A percentile compares a stretch with the other conserved stretches of the same genome.
These are phyloP conservation scores for Porites australiensis DNA, from an alignment of 64 coral and sea anemone species.

Conservation along the genomic window DNA sequence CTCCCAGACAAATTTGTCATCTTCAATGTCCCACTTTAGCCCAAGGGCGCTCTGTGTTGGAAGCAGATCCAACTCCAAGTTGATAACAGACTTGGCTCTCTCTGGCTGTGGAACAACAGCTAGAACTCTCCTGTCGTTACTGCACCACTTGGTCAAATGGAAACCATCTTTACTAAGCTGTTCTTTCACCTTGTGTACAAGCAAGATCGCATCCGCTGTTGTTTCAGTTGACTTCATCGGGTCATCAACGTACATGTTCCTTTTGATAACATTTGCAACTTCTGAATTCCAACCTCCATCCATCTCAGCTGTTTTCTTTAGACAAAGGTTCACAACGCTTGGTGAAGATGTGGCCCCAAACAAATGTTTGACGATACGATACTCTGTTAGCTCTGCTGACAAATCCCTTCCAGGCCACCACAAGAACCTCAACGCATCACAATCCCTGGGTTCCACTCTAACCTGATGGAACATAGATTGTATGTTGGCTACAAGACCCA, in stretches of 20 bases:
- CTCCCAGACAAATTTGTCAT: constrained; percentile 73
- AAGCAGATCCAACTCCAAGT: not conserved
- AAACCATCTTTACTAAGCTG: constrained; percentile 48
- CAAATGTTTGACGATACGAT: constrained; percentile 7
- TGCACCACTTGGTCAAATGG: constrained; percentile 59
- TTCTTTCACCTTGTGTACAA: not conserved
- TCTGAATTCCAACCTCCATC: not conserved
- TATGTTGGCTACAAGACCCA: constrained; percentile 19
- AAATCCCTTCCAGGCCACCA: constrained; percentile 4
- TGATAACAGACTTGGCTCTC: constrained; percentile 53
- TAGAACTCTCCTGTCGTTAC: constrained; percentile 32
- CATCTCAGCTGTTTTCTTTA: constrained; percentile 43
- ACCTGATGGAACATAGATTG: constrained; percentile 32
- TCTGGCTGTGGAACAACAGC: constrained; percentile 34
- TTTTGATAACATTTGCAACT: constrained; percentile 16
- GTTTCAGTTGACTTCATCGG: constrained; percentile 42
- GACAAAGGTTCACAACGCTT: constrained; percentile 16
- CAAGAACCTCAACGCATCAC: constrained; percentile 38
- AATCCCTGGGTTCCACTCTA: constrained; percentile 10
- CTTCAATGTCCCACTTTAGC: constrained; percentile 45
- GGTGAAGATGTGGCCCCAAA: constrained; percentile 17
- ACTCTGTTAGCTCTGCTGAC: not conserved
- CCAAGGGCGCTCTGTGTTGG: constrained; percentile 53
- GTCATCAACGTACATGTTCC: constrained; percentile 70
- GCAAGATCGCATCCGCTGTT: not conserved